Conservation (phyloP, 2,888 invertebrate species). For the Agrochola litura region DNA sequence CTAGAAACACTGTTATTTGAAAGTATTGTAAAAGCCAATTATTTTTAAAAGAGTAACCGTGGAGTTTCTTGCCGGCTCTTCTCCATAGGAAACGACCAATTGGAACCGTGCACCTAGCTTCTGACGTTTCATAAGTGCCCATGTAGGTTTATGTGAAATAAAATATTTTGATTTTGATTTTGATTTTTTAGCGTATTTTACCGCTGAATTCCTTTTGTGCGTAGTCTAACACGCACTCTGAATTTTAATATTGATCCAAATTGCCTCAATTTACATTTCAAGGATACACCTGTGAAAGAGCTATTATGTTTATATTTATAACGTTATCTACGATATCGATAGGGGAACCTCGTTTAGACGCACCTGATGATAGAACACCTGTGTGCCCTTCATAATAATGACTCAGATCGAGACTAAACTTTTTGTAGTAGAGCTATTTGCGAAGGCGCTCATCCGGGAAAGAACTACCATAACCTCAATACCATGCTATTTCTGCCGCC, state of each 20-base stretch:
- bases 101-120: too few species aligned
- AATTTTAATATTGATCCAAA: conserved; percentile 21
- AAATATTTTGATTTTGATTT: too few species aligned
- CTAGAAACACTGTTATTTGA: too few species aligned
- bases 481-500: not conserved
- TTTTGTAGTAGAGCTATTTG: not conserved
- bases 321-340: conserved; percentile 18
- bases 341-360: not conserved
- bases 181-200: not conserved
- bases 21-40: too few species aligned
- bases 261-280: conserved; percentile 21
- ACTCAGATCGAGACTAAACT: not conserved
- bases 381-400: conserved; percentile 6
- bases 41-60: too few species aligned
- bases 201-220: conserved; percentile 1
- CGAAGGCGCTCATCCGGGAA: not conserved
- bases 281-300: conserved; percentile 18
- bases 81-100: too few species aligned
- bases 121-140: too few species aligned
- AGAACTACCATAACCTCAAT: not conserved
- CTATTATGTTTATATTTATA: conserved; percentile 8
- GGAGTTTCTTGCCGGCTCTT: too few species aligned
- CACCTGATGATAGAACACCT: conserved; percentile 4
- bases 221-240: not conserved
- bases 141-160: too few species aligned